Base-by-base conservation (phyloP, 2,797 vertebrate species). In the Tolypeutes matacus region DNA sequence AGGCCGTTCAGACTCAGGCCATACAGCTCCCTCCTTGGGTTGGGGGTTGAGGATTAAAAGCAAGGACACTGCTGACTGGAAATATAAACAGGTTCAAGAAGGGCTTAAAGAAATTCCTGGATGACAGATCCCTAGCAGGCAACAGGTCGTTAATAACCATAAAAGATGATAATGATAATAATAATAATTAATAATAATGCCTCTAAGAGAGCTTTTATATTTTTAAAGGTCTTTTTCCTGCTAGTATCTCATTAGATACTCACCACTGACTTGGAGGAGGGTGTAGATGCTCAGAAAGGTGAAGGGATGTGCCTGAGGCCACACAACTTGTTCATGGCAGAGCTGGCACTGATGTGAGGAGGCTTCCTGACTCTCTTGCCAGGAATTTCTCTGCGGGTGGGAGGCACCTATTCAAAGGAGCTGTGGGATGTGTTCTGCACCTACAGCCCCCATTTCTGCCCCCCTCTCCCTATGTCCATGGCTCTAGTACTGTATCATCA, bases 101-200 rank as follows among this genome's bases (percentile, higher is more conserved):
- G 76, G 91, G 95, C 83, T 96, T 97, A 96, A 39, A 65, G 65
- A 86, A 89, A 96, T 97, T 96, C 95, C 95, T 89, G 34, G 91
- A 93, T 96, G 95, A 96, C 96, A 97, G 96, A 96, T 87, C 62
- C 89, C 77, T 95, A 72, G 76, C 76, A 93, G 75, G 89, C 89
- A 97, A 95, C 97, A 96, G 97, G 80, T 97, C 95, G 92, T 97
- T 97, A 97, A 97, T 97, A 96, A 91, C 83, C 51, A 73, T 86
- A 86, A 95, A 94, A 89, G 89, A 89, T 75, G 56, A 94, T n/a
- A 64, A 92, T 87, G 72, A 83, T 92, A n/a, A 94, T 86, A 95
- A 94, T 96, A 95, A 93, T 91, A 90, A 97, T 95, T 80, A 95
- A 85, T 97, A 97, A 94, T 65, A 93, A 94, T 91, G 95, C 76